Conservation (phyloP, 2,113 vertebrate genomes). For the Sinocyclocheilus rhinocerous region DNA sequence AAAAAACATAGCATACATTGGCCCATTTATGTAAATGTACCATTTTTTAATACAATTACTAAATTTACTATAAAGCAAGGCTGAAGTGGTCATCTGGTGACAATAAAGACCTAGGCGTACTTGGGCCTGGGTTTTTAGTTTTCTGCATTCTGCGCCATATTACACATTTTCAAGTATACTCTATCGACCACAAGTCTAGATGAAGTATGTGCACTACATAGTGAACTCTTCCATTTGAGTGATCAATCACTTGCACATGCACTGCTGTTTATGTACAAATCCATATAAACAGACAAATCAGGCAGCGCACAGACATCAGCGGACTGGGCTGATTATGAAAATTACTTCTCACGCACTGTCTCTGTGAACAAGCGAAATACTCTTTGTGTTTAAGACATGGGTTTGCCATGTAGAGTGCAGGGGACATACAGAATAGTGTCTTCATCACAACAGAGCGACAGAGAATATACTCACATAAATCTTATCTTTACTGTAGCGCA, state of each 20-base stretch:
- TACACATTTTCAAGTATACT: neutral
- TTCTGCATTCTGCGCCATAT: neutral
- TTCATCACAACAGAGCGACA: neutral
- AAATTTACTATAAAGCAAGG: too few relatives aligned
- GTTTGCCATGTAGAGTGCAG: neutral
- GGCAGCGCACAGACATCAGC: neutral
- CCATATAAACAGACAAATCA: neutral
- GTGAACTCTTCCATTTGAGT: neutral
- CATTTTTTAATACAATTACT: too few relatives aligned
- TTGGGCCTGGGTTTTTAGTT: too few relatives aligned
- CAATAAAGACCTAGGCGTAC: too few relatives aligned
- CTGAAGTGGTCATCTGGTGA: too few relatives aligned
- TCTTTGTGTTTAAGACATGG: neutral
- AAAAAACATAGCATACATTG: too few relatives aligned
- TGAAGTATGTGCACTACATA: neutral
- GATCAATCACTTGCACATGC: neutral
- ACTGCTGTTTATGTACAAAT: too few relatives aligned
- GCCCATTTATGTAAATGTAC: too few relatives aligned
- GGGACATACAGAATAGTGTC: neutral
- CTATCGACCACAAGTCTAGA: neutral
- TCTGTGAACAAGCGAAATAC: too few relatives aligned
- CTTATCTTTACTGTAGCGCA: conserved; percentile 96
- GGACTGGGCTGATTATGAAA: neutral
- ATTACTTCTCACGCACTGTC: neutral
- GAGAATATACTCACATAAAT: conserved; percentile 89